Evolutionary conservation across 1,140 invertebrate genomes (phyloP), one percentile per base, ranked within the genome.

Genomic region (Phymastichus coffea): DNA sequence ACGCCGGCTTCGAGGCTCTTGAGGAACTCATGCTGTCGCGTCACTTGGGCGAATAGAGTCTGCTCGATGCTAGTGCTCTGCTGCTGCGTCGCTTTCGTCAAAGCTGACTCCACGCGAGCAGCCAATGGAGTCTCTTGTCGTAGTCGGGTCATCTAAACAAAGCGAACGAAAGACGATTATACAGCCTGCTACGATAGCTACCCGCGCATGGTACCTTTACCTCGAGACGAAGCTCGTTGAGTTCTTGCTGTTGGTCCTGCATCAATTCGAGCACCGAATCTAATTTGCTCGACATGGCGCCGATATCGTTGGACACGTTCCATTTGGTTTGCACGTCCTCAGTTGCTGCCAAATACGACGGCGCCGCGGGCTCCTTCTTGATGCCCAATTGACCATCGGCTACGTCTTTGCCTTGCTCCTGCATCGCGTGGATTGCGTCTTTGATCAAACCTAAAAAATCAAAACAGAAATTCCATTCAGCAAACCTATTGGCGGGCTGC

Each of bases 1-100:
- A 63, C 90, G 72, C 56, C 85, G 81, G 69, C 91, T 86, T 72
- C 93, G 75, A 74, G 82, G 72, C 25, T 81, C 69, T 65, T 83
- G 70, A 60, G 84, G 71, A 61, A 82, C 74, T 70, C 83, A 73
- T 66, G 74, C 72, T 84, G 67, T 57, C 77, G 40, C 70, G 73
- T 57, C 37, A 83, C 66, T 20, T 78, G 76, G 22, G 77, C 79
- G 9, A 81, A 80, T 2, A 84, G 64, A 28, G 81, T 81, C 51
- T 81, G 70, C 37, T 83, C 79, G 17, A 80, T 66, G 59, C 66
- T 73, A 0, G 71, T 66, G 15, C 72, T 73, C 57, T 80, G 73
- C 17, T 77, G 75, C 28, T 80, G 71, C 1, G 73, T 71, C 14
- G 70, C 69, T 55, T 72, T 72, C 2, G 71, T 66, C 14, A 81